Percentiles rank a stretch among this genome's conserved stretches.
These are phyloP conservation scores for Cynocephalus volans DNA, from an alignment of 2,113 vertebrate genomes.

Conservation along the genomic window DNA sequence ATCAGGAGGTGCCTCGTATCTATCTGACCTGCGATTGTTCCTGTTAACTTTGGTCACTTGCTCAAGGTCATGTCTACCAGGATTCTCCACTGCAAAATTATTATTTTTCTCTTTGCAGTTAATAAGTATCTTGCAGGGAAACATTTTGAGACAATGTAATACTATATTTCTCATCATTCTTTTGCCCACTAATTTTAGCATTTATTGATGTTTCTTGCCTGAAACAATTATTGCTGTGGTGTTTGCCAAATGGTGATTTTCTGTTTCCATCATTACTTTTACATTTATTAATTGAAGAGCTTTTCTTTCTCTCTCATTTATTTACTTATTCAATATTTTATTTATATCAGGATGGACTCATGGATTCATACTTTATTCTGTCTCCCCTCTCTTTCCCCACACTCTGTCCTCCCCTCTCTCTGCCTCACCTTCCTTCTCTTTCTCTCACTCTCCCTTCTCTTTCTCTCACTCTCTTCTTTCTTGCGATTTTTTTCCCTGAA, in stretches of 20 bases:
- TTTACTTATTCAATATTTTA: not conserved
- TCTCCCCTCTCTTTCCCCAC: not conserved
- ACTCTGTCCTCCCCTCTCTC: too few relatives aligned
- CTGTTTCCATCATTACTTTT: not conserved
- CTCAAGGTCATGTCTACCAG: not conserved
- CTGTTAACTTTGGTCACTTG: not conserved
- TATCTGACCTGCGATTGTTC: not conserved
- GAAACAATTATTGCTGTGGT: not conserved
- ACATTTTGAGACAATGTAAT: not conserved
- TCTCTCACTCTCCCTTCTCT: not conserved
- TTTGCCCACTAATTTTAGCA: conserved; percentile 10
- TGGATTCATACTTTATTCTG: not conserved
- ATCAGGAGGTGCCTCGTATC: not conserved
- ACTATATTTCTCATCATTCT: not conserved
- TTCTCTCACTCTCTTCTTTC: not conserved
- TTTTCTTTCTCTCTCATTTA: not conserved
- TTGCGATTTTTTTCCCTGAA: not conserved
- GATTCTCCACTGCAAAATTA: not conserved
- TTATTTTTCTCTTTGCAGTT: not conserved
- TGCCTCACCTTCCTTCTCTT: too few relatives aligned
- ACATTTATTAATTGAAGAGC: not conserved
- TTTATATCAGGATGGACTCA: not conserved
- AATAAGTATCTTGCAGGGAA: not conserved
- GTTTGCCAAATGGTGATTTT: conserved; percentile 23
- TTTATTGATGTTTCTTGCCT: not conserved